These are phyloP conservation scores for Oreochromis spilurus DNA, from an alignment of 2,113 vertebrate species.

Conservation along the genomic window DNA sequence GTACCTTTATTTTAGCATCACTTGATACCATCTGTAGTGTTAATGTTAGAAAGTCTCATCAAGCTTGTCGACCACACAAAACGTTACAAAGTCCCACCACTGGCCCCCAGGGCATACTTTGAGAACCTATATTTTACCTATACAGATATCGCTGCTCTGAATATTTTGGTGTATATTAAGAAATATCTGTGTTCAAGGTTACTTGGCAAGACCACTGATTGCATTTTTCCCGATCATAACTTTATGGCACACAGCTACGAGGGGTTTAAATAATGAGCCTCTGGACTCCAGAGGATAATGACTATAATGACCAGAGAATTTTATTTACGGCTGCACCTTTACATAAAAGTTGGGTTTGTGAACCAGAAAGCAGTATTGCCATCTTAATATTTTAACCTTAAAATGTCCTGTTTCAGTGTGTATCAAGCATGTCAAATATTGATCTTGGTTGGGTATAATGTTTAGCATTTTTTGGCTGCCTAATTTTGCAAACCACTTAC, in stretches of 20 bases:
- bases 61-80: background rate
- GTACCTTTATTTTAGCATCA: background rate
- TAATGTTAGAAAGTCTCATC: background rate
- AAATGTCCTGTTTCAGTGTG: background rate
- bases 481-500: background rate
- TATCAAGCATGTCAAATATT: background rate
- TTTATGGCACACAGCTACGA: fast-evolving
- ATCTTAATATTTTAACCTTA: background rate
- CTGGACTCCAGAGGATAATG: background rate
- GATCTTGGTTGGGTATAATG: background rate
- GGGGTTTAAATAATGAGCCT: background rate
- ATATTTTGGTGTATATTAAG: background rate
- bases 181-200: background rate
- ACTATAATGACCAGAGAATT: background rate
- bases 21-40: background rate
- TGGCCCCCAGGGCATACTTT: background rate
- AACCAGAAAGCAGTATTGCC: background rate
- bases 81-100: background rate
- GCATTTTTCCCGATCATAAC: background rate
- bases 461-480: background rate
- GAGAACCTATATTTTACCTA: background rate
- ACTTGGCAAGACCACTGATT: fast-evolving
- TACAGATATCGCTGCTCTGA: background rate
- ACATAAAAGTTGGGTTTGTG: background rate
- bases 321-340: background rate